A percentile compares a stretch with the other conserved stretches of the same genome.
Evolutionary conservation across 2,113 vertebrate species (phyloP).

Genomic region (Gasterosteus nipponicus): DNA sequence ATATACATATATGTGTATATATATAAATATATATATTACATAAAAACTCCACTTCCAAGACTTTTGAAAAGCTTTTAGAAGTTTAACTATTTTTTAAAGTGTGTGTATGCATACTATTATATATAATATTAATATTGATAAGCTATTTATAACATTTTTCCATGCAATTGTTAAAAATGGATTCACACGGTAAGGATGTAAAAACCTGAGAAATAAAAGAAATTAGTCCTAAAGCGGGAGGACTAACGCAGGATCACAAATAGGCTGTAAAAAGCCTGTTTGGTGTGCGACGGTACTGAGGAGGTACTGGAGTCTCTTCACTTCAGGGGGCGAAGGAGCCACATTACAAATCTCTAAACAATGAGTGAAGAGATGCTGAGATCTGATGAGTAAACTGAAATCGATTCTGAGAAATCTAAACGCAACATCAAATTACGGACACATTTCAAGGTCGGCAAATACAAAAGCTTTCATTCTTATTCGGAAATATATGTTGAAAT

Average conservation of each 20-base stretch:
- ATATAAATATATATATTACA: background rate
- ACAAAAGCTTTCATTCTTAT: background rate
- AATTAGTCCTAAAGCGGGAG: background rate
- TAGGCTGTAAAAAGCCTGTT: background rate
- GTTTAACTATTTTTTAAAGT: constrained; percentile 44
- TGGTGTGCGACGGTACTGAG: constrained; percentile 8
- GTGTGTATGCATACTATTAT: constrained; percentile 49
- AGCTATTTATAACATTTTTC: constrained; percentile 41
- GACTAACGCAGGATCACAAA: background rate
- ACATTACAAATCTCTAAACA: constrained; percentile 2
- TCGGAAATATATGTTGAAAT: background rate
- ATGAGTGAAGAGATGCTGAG: background rate
- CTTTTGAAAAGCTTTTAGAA: constrained; percentile 22
- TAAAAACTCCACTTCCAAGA: constrained; percentile 4
- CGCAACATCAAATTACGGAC: background rate
- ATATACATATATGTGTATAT: too few relatives aligned
- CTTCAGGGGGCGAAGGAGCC: constrained; percentile 30
- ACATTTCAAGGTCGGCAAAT: background rate
- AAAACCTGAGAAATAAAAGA: background rate
- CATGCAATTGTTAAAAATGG: constrained; percentile 19
- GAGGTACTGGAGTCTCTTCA: background rate
- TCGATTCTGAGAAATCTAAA: background rate
- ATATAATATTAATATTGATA: constrained; percentile 36
- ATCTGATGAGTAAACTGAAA: background rate
- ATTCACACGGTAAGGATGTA: background rate